Percentiles rank a stretch among this genome's conserved stretches.
Evolutionary conservation across 2,113 vertebrate genomes (phyloP).

Genomic region (Rousettus leschenaultii): DNA sequence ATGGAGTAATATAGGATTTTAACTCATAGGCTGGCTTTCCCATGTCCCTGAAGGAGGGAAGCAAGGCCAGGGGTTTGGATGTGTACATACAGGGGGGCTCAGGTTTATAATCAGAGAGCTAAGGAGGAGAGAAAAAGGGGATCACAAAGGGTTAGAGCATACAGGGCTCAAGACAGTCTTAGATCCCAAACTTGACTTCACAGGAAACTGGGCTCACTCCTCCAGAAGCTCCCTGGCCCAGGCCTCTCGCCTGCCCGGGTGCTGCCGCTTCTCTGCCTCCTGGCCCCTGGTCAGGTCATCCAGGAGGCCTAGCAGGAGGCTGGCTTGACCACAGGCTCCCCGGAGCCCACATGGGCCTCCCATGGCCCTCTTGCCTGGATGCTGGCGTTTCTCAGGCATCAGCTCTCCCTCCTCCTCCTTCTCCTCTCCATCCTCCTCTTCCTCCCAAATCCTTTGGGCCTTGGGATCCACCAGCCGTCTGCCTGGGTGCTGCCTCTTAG

Average conservation of each 20-base stretch:
- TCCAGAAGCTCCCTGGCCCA: conserved; percentile 76
- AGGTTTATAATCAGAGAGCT: neutral
- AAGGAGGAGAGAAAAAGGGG: neutral
- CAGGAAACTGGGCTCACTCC: conserved; percentile 76
- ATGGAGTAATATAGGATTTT: neutral
- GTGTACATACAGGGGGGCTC: neutral
- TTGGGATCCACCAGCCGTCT: conserved; percentile 79
- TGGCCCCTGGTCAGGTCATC: conserved; percentile 81
- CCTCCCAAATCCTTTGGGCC: conserved; percentile 36
- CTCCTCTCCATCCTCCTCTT: conserved; percentile 75
- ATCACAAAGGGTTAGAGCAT: neutral
- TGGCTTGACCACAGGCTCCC: conserved; percentile 80
- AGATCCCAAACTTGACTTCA: neutral
- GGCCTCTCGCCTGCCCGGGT: conserved; percentile 87
- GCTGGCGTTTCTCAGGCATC: conserved; percentile 85
- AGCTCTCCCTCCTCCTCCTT: conserved; percentile 73
- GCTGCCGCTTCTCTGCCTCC: conserved; percentile 86
- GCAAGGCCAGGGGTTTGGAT: neutral
- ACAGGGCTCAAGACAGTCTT: conserved; percentile 19
- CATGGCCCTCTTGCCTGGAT: conserved; percentile 87
- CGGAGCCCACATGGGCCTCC: conserved; percentile 83
- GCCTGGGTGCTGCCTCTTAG: conserved; percentile 82
- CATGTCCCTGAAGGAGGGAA: neutral
- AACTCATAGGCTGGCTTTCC: neutral
- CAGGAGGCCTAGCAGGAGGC: conserved; percentile 86